Conservation (phyloP, 2,113 vertebrate species). For the Pollachius pollachius region DNA sequence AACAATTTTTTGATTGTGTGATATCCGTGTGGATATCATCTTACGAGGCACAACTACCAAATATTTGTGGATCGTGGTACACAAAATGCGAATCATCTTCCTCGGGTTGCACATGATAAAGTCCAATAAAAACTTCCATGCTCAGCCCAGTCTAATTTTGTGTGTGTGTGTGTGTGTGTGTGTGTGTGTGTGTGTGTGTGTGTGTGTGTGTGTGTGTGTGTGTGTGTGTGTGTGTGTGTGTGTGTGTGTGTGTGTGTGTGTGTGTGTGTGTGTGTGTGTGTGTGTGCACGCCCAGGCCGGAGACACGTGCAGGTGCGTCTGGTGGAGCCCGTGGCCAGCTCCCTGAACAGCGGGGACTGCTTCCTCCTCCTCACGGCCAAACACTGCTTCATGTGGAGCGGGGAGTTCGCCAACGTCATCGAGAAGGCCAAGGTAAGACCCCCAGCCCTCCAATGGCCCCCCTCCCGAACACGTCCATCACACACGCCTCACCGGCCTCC, state of each 20-base stretch:
- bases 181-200: constrained; percentile 11
- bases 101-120: no score
- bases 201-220: constrained; percentile 3
- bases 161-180: constrained; percentile 15
- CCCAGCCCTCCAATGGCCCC: background rate
- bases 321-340: constrained; percentile 70
- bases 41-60: no score
- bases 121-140: no score
- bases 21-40: no score
- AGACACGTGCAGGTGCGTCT: constrained; percentile 77
- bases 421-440: constrained; percentile 77
- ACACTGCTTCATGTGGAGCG: constrained; percentile 78
- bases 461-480: no score
- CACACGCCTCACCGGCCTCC: no score
- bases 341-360: constrained; percentile 82
- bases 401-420: constrained; percentile 80
- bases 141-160: no score
- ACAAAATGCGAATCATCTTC: no score
- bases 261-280: constrained; percentile 14
- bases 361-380: constrained; percentile 77
- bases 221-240: constrained; percentile 15
- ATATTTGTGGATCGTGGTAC: no score
- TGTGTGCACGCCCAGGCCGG: constrained; percentile 58
- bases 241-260: constrained; percentile 13
- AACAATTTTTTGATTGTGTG: no score